Evolutionary conservation across 2,888 invertebrate species (phyloP).

Genomic region (Sinodicranocentrus sp.): DNA sequence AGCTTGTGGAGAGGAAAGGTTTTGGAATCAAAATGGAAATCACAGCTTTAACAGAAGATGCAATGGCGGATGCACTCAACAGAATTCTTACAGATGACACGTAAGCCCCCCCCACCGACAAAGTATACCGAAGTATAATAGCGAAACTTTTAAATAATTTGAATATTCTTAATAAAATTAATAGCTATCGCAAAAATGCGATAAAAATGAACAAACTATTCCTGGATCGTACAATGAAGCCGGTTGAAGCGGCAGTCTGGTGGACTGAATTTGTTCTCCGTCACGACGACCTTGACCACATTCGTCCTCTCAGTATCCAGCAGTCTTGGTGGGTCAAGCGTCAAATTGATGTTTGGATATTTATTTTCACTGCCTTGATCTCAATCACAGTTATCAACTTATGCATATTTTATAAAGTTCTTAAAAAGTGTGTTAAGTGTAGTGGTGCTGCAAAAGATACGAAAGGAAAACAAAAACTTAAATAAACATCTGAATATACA

Average conservation of each 20-base stretch:
- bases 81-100: constrained; percentile 44
- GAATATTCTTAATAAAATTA: too few species aligned
- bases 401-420: too few species aligned
- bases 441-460: too few species aligned
- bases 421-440: too few species aligned
- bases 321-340: constrained; percentile 44
- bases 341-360: constrained; percentile 43
- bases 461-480: too few species aligned
- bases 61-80: constrained; percentile 52
- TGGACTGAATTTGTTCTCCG: constrained; percentile 64
- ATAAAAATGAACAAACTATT: constrained; percentile 1
- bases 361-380: not conserved
- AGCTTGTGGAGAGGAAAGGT: constrained; percentile 38
- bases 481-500: too few species aligned
- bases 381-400: too few species aligned
- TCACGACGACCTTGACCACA: constrained; percentile 43
- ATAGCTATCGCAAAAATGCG: constrained; percentile 34
- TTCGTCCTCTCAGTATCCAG: constrained; percentile 11
- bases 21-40: constrained; percentile 69
- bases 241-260: constrained; percentile 54
- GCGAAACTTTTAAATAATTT: too few species aligned
- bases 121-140: too few species aligned
- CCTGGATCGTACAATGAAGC: constrained; percentile 2
- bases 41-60: constrained; percentile 35
- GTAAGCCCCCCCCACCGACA: constrained; percentile 3